These are phyloP conservation scores for Motacilla alba DNA, from an alignment of 2,113 vertebrate genomes.

Conservation along the genomic window DNA sequence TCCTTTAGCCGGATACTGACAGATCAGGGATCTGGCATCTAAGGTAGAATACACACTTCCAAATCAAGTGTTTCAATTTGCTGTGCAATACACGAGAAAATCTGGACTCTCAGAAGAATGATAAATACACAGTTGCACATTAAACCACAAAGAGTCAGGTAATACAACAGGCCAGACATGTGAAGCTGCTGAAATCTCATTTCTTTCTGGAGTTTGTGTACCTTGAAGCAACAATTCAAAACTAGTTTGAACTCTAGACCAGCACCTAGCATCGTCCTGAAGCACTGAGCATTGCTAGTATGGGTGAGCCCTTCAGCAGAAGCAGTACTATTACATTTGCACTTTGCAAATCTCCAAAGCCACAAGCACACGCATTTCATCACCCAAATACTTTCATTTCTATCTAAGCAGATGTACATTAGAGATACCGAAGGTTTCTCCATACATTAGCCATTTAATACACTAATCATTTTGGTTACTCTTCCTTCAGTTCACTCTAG, in stretches of 20 bases:
- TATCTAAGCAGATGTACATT: background rate
- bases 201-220: background rate
- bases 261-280: fast-evolving
- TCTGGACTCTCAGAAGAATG: background rate
- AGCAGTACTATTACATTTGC: background rate
- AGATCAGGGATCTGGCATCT: background rate
- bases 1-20: background rate
- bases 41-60: background rate
- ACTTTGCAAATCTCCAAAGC: background rate
- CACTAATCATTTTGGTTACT: background rate
- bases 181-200: background rate
- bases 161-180: background rate
- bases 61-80: background rate
- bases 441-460: background rate
- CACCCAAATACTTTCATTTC: background rate
- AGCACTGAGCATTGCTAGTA: background rate
- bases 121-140: background rate
- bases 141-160: background rate
- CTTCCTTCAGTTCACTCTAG: background rate
- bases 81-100: background rate
- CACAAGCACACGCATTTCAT: background rate
- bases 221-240: background rate
- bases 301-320: background rate
- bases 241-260: background rate
- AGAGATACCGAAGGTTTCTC: background rate